A percentile compares a stretch with the other conserved stretches of the same genome.
Conservation (phyloP, 1,140 invertebrate genomes). For the Cryptotermes secundus region DNA sequence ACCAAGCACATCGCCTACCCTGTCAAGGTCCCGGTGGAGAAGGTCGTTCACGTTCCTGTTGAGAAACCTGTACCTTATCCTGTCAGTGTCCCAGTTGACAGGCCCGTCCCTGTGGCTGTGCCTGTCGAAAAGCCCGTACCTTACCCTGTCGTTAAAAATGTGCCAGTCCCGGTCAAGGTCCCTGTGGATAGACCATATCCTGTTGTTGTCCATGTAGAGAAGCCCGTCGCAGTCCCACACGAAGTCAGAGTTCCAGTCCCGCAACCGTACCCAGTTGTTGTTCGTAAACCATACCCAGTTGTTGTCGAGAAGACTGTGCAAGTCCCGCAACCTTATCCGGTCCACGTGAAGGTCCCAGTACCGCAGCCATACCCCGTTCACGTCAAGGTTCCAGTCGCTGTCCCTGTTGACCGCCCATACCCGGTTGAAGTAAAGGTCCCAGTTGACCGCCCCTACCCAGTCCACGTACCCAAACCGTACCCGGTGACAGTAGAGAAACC, state of each 20-base stretch:
- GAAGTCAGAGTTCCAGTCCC: neutral
- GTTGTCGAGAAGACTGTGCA: neutral
- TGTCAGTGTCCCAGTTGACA: neutral
- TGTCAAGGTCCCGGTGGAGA: neutral
- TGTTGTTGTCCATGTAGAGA: neutral
- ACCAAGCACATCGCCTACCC: neutral
- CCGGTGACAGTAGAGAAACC: constrained; percentile 27
- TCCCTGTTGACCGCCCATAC: constrained; percentile 29
- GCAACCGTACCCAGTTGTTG: neutral
- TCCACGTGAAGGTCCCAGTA: constrained; percentile 22
- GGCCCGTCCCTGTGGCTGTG: neutral
- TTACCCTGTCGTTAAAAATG: neutral
- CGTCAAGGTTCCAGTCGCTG: neutral
- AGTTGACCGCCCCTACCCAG: constrained; percentile 30
- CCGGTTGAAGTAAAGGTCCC: constrained; percentile 32
- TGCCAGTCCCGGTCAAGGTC: neutral
- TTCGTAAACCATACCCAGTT: neutral
- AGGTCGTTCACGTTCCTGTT: neutral
- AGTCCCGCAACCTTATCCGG: neutral
- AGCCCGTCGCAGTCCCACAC: neutral
- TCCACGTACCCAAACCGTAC: constrained; percentile 6
- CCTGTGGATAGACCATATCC: constrained; percentile 19
- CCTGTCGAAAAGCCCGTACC: constrained; percentile 18
- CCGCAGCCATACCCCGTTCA: constrained; percentile 1
- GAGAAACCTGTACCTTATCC: constrained; percentile 23